Percentiles rank a stretch among this genome's conserved stretches.
Evolutionary conservation across 1,140 invertebrate genomes (phyloP).

Genomic region (Brachionus rotundiformis): DNA sequence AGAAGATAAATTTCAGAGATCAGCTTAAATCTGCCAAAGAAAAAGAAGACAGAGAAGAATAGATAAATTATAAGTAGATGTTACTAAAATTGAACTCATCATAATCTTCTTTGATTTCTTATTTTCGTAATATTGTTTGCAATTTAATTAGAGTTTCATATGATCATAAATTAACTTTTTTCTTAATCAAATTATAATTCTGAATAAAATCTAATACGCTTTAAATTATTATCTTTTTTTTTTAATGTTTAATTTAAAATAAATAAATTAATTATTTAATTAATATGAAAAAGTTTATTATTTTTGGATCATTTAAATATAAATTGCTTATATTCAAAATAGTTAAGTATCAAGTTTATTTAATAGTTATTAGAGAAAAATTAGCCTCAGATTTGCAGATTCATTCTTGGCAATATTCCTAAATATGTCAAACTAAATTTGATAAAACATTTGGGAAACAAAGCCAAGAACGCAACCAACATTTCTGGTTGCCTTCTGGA

Average conservation of each 20-base stretch:
- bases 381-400: conserved; percentile 33
- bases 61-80: not conserved
- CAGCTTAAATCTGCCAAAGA: conserved; percentile 52
- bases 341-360: no score
- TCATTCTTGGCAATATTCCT: not conserved
- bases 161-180: conserved; percentile 19
- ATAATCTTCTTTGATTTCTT: conserved; percentile 2
- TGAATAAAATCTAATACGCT: conserved; percentile 18
- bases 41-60: conserved; percentile 39
- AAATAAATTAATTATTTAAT: not conserved
- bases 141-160: not conserved
- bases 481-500: conserved; percentile 22
- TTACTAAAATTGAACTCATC: conserved; percentile 6
- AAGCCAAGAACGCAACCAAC: conserved; percentile 19
- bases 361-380: no score
- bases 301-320: no score
- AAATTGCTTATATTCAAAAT: no score
- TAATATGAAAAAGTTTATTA: no score
- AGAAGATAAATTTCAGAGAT: conserved; percentile 52
- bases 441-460: not conserved
- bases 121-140: conserved; percentile 32
- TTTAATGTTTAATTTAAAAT: not conserved
- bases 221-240: not conserved
- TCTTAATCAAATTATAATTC: conserved; percentile 22
- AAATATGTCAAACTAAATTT: conserved; percentile 38